These are phyloP conservation scores for Microtus ochrogaster DNA, from an alignment of 2,113 vertebrate genomes.

Conservation along the genomic window DNA sequence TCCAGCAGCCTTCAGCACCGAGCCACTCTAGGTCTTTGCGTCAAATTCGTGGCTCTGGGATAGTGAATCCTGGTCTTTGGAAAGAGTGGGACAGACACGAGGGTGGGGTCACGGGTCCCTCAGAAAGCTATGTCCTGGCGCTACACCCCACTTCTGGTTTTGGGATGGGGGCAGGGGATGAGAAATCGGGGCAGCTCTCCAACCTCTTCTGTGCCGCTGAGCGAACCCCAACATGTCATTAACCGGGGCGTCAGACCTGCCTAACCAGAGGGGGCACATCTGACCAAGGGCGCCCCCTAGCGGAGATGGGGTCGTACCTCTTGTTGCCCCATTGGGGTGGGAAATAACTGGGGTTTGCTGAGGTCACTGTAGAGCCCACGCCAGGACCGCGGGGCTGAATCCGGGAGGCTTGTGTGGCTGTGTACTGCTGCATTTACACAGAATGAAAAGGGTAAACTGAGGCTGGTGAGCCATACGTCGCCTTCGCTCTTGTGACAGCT, in stretches of 20 bases:
- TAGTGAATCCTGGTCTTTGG: not conserved
- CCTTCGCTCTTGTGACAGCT: not conserved
- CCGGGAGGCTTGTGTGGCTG: not conserved
- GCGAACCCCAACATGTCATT: conserved; percentile 80
- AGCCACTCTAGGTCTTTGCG: not conserved
- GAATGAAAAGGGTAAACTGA: conserved; percentile 54
- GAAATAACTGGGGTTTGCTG: not conserved
- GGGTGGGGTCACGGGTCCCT: not conserved
- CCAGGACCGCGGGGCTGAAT: not conserved
- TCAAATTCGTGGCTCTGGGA: not conserved
- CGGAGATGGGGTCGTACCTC: not conserved
- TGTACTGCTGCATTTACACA: not conserved
- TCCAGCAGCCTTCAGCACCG: not conserved
- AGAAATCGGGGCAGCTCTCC: conserved; percentile 52
- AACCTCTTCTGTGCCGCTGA: conserved; percentile 62
- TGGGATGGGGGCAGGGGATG: not conserved
- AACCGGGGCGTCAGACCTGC: conserved; percentile 79
- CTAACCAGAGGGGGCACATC: conserved; percentile 67
- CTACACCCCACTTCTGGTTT: not conserved
- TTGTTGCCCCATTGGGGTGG: not conserved
- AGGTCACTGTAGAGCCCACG: conserved; percentile 31
- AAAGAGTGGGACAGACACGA: not conserved
- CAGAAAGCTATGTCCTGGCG: not conserved
- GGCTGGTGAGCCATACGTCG: not conserved
- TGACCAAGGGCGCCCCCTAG: conserved; percentile 66